phyloP scores from a whole-genome alignment of 2,888 invertebrate species.

The Apomyelois bistriatella region DNA sequence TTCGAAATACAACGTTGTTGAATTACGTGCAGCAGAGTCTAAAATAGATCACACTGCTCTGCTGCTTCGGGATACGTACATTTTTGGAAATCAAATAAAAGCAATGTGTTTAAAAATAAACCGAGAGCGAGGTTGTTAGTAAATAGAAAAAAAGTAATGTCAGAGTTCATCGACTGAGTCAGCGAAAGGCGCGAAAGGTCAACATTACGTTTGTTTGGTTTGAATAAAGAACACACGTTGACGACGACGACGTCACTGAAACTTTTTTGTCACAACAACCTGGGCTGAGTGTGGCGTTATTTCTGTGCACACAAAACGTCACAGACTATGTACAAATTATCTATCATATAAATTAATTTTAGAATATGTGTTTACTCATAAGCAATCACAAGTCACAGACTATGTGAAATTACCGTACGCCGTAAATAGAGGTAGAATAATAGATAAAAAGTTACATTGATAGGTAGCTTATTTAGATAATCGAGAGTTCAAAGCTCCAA shows the following conservation, averaged over 20 bases:
- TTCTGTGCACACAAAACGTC: conserved; percentile 9
- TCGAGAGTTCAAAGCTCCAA: no score
- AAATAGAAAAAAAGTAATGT: conserved; percentile 45
- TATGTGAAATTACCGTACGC: neutral
- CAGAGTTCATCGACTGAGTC: conserved; percentile 33
- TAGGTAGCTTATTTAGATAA: no score
- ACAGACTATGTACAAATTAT: neutral
- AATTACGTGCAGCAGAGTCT: conserved; percentile 46
- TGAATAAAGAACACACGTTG: conserved; percentile 7
- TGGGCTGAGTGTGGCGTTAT: conserved; percentile 7
- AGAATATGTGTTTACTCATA: neutral
- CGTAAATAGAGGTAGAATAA: no score
- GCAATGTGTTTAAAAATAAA: conserved; percentile 59
- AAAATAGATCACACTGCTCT: conserved; percentile 67
- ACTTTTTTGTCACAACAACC: conserved; percentile 9
- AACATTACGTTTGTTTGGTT: conserved; percentile 37
- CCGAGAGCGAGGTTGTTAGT: conserved; percentile 56
- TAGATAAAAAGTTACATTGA: no score
- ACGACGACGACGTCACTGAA: neutral
- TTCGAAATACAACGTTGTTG: conserved; percentile 55
- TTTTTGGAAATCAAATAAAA: conserved; percentile 78
- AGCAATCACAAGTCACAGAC: neutral
- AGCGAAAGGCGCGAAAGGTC: conserved; percentile 35
- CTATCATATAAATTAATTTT: no score
- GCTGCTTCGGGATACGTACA: conserved; percentile 69